Conservation (phyloP, 2,113 vertebrate species). For the Pseudopodoces humilis region DNA sequence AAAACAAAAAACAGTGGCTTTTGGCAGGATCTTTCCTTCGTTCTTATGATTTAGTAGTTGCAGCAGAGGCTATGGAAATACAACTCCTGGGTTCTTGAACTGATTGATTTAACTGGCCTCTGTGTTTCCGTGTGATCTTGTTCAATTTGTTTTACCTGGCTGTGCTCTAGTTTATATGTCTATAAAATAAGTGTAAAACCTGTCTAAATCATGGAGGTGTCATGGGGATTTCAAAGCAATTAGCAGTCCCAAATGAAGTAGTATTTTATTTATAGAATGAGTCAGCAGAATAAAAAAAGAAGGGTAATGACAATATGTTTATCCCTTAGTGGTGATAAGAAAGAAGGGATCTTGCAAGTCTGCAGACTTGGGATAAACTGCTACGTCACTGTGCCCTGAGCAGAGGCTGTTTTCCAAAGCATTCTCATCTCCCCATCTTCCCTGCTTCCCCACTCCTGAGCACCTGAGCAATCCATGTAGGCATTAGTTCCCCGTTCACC, state of each 20-base stretch:
- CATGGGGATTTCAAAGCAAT: neutral
- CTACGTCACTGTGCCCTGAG: neutral
- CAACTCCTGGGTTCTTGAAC: neutral
- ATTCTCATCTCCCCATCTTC: neutral
- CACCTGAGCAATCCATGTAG: neutral
- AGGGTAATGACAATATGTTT: neutral
- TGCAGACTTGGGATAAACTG: neutral
- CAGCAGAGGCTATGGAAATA: conserved; percentile 31
- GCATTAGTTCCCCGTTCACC: neutral
- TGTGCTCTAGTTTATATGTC: neutral
- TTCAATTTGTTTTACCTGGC: neutral
- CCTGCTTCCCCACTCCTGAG: neutral
- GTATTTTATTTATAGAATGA: neutral
- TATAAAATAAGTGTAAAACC: neutral
- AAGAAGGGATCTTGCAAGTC: neutral
- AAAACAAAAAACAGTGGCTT: neutral
- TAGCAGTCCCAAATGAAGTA: neutral
- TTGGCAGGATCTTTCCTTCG: neutral
- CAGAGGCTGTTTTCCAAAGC: neutral
- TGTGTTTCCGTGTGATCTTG: neutral
- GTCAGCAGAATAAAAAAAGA: neutral
- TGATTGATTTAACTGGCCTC: neutral
- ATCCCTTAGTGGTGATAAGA: neutral
- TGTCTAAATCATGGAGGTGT: neutral
- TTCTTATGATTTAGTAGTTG: conserved; percentile 24